Evolutionary conservation across 2,113 vertebrate species (phyloP).

Genomic region (Daubentonia madagascariensis): DNA sequence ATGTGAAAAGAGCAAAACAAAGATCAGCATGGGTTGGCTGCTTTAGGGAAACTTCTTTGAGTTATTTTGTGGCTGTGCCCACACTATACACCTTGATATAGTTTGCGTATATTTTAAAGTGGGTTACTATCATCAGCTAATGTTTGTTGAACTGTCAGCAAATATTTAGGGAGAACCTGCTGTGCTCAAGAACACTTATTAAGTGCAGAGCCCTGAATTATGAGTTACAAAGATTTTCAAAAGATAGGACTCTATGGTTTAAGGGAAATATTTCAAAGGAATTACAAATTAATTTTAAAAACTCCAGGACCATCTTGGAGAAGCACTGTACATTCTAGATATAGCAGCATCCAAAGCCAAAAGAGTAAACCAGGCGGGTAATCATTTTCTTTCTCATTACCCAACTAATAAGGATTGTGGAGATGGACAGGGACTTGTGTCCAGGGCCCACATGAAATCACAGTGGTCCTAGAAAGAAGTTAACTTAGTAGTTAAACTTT

Average conservation of each 20-base stretch:
- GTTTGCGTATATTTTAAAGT: conserved; percentile 25
- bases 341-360: background rate
- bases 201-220: conserved; percentile 62
- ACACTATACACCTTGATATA: background rate
- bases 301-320: background rate
- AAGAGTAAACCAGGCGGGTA: background rate
- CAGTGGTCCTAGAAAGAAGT: background rate
- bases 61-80: background rate
- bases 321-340: background rate
- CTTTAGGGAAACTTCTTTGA: background rate
- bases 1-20: background rate
- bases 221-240: conserved; percentile 55
- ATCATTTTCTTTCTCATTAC: conserved; percentile 45
- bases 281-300: conserved; percentile 64
- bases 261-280: conserved; percentile 65
- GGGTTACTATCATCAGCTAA: conserved; percentile 39
- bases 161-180: conserved; percentile 64
- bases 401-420: background rate
- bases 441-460: background rate
- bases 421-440: background rate
- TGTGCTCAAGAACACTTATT: conserved; percentile 60
- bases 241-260: conserved; percentile 42
- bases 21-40: background rate
- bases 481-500: background rate
- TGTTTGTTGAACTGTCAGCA: conserved; percentile 45